A percentile compares a stretch with the other conserved stretches of the same genome.
Conservation (phyloP, 2,113 vertebrate genomes). For the Morone chrysops region DNA sequence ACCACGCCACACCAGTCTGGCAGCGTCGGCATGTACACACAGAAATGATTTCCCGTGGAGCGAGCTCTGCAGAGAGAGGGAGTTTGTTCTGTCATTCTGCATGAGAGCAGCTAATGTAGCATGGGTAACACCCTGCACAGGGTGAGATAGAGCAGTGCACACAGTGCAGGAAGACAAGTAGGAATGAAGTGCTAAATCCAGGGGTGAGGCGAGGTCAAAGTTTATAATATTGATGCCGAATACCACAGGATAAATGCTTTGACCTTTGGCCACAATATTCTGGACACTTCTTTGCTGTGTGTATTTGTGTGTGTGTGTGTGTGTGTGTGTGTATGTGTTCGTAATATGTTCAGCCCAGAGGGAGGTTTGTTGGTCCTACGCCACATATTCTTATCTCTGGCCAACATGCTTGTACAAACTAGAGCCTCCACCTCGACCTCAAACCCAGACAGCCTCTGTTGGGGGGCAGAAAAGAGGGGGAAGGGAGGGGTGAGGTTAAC, state of each 20-base stretch:
- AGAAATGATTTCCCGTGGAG: slow-evolving; percentile 16
- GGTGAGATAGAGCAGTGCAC: slow-evolving; percentile 3
- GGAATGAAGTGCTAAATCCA: background rate
- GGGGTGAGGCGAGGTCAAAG: background rate
- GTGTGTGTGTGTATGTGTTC: background rate
- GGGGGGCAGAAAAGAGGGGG: slow-evolving; percentile 41
- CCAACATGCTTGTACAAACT: slow-evolving; percentile 65
- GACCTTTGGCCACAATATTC: slow-evolving; percentile 13
- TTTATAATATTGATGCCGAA: background rate
- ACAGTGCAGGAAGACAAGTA: background rate
- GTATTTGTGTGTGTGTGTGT: background rate
- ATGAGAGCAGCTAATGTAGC: slow-evolving; percentile 61
- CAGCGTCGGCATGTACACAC: slow-evolving; percentile 27
- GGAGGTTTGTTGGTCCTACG: slow-evolving; percentile 42
- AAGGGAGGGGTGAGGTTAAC: slow-evolving; percentile 34
- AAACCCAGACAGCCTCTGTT: slow-evolving; percentile 54
- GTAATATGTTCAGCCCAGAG: slow-evolving; percentile 17
- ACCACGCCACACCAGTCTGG: slow-evolving; percentile 34
- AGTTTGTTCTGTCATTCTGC: slow-evolving; percentile 38
- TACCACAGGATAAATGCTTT: background rate
- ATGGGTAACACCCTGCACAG: slow-evolving; percentile 44
- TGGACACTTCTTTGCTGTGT: slow-evolving; percentile 18
- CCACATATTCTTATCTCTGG: slow-evolving; percentile 76
- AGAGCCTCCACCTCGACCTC: slow-evolving; percentile 64
- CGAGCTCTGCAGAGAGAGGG: slow-evolving; percentile 15